Conservation (phyloP, 2,113 vertebrate species). For the Oostethus manadensis region DNA sequence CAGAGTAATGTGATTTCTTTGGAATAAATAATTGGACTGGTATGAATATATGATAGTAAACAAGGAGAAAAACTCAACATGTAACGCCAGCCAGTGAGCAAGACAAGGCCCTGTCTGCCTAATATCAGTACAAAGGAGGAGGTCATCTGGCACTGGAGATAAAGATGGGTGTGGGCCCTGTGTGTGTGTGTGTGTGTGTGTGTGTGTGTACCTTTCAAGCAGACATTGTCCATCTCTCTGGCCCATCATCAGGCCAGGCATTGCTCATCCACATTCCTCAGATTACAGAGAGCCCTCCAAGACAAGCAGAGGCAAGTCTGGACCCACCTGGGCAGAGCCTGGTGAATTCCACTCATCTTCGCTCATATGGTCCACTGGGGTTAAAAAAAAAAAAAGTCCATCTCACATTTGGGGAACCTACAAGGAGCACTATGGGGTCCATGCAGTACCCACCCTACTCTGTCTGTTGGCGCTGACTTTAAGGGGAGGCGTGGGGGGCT, state of each 20-base stretch:
- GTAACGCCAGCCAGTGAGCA: constrained; percentile 7
- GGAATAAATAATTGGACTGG: neutral
- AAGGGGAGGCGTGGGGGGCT: constrained; percentile 39
- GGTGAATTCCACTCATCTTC: constrained; percentile 64
- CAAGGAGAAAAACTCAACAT: neutral
- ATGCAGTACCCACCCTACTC: constrained; percentile 45
- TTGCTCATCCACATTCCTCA: constrained; percentile 63
- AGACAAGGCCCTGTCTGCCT: constrained; percentile 31
- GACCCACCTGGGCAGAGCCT: constrained; percentile 66
- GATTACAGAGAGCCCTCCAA: constrained; percentile 57
- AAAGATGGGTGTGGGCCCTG: constrained; percentile 48
- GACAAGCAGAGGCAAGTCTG: constrained; percentile 62
- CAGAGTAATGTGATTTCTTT: neutral
- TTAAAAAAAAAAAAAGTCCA: constrained; percentile 11
- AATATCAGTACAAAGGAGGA: constrained; percentile 48
- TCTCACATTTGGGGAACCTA: neutral
- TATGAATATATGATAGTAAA: neutral
- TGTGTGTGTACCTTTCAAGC: constrained; percentile 35
- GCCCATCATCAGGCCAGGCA: constrained; percentile 56
- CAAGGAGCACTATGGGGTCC: constrained; percentile 27
- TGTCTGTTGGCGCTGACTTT: constrained; percentile 48
- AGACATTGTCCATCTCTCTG: constrained; percentile 57
- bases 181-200: constrained; percentile 16
- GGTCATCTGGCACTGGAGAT: constrained; percentile 60
- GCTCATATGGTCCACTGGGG: constrained; percentile 30